Percentiles rank a stretch among this genome's conserved stretches.
These are phyloP conservation scores for Enteromius afrohamiltoni DNA, from an alignment of 2,797 vertebrate genomes.

Conservation along the genomic window DNA sequence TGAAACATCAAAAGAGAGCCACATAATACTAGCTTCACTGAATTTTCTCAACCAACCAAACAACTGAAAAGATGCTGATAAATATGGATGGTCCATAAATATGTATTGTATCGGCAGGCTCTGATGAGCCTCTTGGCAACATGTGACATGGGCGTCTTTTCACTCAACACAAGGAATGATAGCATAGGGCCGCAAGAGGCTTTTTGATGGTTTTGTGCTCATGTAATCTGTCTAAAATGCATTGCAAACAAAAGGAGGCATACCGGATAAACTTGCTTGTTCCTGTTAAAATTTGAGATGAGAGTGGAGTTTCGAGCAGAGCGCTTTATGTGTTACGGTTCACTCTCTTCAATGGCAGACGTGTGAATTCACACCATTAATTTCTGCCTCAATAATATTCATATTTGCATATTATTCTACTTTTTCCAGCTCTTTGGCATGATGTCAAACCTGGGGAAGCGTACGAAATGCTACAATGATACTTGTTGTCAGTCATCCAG, in stretches of 20 bases:
- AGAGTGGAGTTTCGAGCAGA: neutral
- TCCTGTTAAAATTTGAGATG: neutral
- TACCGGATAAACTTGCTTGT: neutral
- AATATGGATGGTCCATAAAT: conserved; percentile 48
- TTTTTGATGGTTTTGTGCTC: neutral
- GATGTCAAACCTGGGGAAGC: neutral
- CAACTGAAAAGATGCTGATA: conserved; percentile 55
- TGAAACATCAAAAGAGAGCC: conserved; percentile 66
- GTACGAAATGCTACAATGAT: neutral
- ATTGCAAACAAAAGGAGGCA: neutral
- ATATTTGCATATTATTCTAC: conserved; percentile 16
- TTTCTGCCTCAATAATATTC: conserved; percentile 4
- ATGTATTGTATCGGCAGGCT: conserved; percentile 33
- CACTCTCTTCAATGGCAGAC: neutral
- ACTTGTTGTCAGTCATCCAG: neutral
- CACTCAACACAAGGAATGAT: neutral
- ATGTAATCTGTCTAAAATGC: conserved; percentile 9
- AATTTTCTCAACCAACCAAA: conserved; percentile 65
- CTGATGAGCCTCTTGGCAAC: conserved; percentile 34
- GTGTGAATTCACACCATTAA: neutral
- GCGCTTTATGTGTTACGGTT: conserved; percentile 10
- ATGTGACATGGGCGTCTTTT: conserved; percentile 12
- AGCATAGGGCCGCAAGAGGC: neutral
- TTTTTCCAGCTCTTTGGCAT: neutral
- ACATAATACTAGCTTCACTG: conserved; percentile 63